These are phyloP conservation scores for Oedothorax gibbosus DNA, from an alignment of 1,140 invertebrate species.

Conservation along the genomic window DNA sequence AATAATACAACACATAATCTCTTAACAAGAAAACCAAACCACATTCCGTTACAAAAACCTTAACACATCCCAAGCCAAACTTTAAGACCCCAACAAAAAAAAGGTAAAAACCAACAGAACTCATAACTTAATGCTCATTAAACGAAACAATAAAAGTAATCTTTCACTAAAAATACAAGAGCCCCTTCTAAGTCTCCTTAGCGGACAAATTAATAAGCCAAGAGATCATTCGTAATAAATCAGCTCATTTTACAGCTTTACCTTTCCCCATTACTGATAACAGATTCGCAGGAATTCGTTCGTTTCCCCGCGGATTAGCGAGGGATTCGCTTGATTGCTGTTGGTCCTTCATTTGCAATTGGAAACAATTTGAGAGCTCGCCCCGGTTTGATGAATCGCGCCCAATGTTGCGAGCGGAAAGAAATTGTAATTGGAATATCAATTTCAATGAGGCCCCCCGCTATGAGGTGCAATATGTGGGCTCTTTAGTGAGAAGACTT, in stretches of 20 bases:
- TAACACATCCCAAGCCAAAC: too few relatives aligned
- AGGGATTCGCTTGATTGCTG: constrained; percentile 23
- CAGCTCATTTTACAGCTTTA: constrained; percentile 36
- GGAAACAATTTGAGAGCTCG: constrained; percentile 44
- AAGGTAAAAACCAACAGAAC: too few relatives aligned
- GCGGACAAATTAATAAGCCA: background rate
- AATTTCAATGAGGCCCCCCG: constrained; percentile 18
- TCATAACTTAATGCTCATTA: too few relatives aligned
- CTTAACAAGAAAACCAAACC: too few relatives aligned
- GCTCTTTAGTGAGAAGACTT: background rate
- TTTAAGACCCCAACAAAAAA: too few relatives aligned
- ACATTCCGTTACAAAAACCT: too few relatives aligned
- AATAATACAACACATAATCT: too few relatives aligned
- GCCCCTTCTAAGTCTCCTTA: too few relatives aligned
- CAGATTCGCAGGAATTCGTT: constrained; percentile 34
- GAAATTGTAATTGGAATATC: constrained; percentile 56
- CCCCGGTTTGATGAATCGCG: constrained; percentile 39
- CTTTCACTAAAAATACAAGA: too few relatives aligned
- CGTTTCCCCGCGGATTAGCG: background rate
- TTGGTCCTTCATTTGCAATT: constrained; percentile 36
- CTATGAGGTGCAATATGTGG: background rate
- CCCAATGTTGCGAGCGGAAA: constrained; percentile 28
- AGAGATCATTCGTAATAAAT: constrained; percentile 24
- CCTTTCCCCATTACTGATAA: constrained; percentile 27
- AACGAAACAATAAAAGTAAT: too few relatives aligned